phyloP scores from a whole-genome alignment of 2,797 vertebrate genomes.

The Antennarius maculatus region DNA sequence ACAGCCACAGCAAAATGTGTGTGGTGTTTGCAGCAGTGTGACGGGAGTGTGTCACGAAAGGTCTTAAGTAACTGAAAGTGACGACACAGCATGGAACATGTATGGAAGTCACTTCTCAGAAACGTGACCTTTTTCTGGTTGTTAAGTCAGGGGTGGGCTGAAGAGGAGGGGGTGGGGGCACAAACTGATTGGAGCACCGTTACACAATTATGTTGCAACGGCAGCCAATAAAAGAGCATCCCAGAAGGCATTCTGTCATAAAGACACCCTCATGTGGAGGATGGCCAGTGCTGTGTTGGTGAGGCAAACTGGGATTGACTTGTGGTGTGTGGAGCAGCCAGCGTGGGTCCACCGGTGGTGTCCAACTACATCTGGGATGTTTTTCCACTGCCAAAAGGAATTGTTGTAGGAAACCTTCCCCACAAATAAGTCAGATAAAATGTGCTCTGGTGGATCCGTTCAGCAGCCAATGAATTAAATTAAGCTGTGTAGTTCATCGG shows the following conservation, averaged over 20 bases:
- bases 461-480: not conserved
- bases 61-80: slow-evolving; percentile 85
- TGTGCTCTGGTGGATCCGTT: slow-evolving; percentile 6
- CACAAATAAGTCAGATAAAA: slow-evolving; percentile 26
- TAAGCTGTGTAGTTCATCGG: not conserved
- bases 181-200: slow-evolving; percentile 79
- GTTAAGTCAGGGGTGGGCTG: slow-evolving; percentile 74
- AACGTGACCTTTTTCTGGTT: slow-evolving; percentile 86
- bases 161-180: slow-evolving; percentile 25
- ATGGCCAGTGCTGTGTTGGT: slow-evolving; percentile 67
- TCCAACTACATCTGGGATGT: slow-evolving; percentile 68
- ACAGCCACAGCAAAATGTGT: slow-evolving; percentile 25
- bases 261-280: slow-evolving; percentile 68
- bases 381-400: slow-evolving; percentile 70
- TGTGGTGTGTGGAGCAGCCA: slow-evolving; percentile 67
- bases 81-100: slow-evolving; percentile 83
- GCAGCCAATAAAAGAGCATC: slow-evolving; percentile 66
- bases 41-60: slow-evolving; percentile 80
- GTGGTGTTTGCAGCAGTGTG: slow-evolving; percentile 54
- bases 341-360: slow-evolving; percentile 72
- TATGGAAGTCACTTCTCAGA: slow-evolving; percentile 85
- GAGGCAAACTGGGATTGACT: slow-evolving; percentile 79
- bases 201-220: slow-evolving; percentile 74
- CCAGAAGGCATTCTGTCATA: slow-evolving; percentile 80
- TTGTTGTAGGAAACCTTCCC: slow-evolving; percentile 56